Conservation (phyloP, 2,888 invertebrate species). For the Steromphala cineraria region DNA sequence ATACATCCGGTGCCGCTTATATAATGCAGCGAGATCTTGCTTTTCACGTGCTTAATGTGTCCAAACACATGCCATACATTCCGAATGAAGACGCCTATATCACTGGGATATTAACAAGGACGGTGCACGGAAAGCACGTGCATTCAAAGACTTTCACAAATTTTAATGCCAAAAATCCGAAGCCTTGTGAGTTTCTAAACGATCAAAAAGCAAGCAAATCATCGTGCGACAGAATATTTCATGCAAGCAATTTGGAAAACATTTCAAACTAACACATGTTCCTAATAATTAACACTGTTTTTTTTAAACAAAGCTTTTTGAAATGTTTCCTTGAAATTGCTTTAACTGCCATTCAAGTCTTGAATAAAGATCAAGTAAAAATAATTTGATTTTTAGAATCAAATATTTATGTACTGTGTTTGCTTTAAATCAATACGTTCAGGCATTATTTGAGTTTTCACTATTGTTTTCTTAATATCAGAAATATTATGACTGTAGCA, state of each 20-base stretch:
- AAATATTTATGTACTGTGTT: too few species aligned
- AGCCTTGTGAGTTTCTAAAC: not conserved
- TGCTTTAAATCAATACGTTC: too few species aligned
- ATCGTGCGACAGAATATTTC: not conserved
- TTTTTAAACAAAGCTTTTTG: too few species aligned
- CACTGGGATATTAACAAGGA: not conserved
- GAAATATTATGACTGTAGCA: too few species aligned
- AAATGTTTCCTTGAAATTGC: too few species aligned
- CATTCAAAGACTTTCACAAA: not conserved
- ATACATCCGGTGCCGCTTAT: not conserved
- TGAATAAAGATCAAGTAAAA: too few species aligned
- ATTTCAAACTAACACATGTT: not conserved
- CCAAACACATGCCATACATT: not conserved
- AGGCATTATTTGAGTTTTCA: too few species aligned
- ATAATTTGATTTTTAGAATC: too few species aligned
- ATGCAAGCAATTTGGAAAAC: not conserved
- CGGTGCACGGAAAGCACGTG: not conserved
- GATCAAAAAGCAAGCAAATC: not conserved
- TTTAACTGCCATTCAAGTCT: too few species aligned
- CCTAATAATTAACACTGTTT: too few species aligned
- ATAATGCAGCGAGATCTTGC: not conserved
- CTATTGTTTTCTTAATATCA: too few species aligned
- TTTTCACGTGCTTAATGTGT: not conserved
- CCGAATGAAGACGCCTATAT: not conserved
- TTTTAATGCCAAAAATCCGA: not conserved